Conservation (phyloP, 53 echinoderm and acorn worm species). For the Patiria pectinifera region DNA sequence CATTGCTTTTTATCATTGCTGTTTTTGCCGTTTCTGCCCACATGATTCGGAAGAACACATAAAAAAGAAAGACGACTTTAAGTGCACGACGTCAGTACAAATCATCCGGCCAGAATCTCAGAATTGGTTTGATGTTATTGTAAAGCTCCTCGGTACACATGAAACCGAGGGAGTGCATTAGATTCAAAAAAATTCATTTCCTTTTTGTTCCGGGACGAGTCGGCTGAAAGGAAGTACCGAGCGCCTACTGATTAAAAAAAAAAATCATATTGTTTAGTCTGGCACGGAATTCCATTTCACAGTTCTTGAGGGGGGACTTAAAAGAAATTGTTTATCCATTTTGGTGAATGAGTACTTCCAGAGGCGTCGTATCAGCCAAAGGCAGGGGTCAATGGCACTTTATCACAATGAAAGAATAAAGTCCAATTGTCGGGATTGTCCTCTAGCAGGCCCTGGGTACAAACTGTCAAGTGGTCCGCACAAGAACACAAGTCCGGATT, state of each 20-base stretch:
- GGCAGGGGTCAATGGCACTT: not conserved
- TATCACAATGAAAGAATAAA: not conserved
- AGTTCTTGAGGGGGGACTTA: not conserved
- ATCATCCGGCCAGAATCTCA: not conserved
- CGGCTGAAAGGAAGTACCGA: not conserved
- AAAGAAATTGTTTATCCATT: constrained; percentile 1
- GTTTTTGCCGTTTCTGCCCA: not conserved
- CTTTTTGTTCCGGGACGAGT: not conserved
- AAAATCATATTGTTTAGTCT: not conserved
- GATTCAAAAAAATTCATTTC: not conserved
- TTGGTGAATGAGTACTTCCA: not conserved
- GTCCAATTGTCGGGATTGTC: not conserved
- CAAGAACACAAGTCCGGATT: too few species aligned
- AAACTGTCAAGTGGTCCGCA: not conserved
- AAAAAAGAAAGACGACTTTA: not conserved
- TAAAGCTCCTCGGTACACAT: not conserved
- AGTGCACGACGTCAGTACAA: not conserved
- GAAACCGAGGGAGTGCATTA: not conserved
- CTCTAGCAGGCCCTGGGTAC: not conserved
- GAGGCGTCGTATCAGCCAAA: not conserved
- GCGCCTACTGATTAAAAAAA: not conserved
- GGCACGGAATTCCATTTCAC: not conserved
- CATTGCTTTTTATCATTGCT: constrained; percentile 3
- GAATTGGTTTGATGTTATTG: not conserved
- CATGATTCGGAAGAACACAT: too few species aligned